These are phyloP conservation scores for Melopsittacus undulatus DNA, from an alignment of 2,797 vertebrate genomes.

Conservation along the genomic window DNA sequence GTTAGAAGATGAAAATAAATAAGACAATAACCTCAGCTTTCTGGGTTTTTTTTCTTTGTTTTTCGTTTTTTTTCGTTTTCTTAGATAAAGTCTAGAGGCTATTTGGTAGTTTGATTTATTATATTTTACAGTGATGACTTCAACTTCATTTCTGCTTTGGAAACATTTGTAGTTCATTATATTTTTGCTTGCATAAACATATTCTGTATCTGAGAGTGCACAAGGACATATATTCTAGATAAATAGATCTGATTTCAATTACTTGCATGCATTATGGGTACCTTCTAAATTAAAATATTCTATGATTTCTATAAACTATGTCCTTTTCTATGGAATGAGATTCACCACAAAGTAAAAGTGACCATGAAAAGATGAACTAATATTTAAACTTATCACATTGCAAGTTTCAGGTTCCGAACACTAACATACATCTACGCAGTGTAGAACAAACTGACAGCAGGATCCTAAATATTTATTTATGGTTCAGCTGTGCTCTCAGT, in stretches of 20 bases:
- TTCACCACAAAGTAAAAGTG: background rate
- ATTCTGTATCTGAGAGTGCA: background rate
- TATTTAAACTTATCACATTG: background rate
- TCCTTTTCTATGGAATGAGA: background rate
- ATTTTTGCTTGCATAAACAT: slow-evolving; percentile 1
- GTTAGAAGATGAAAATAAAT: slow-evolving; percentile 62
- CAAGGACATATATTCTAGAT: background rate
- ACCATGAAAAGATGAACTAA: background rate
- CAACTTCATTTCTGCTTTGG: background rate
- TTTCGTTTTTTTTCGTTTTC: background rate
- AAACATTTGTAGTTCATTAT: background rate
- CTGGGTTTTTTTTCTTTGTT: background rate
- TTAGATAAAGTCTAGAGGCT: background rate
- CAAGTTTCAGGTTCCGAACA: background rate
- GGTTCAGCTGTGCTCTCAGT: background rate
- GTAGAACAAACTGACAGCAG: background rate
- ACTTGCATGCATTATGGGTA: background rate
- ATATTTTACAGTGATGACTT: slow-evolving; percentile 25
- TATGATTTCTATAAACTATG: background rate
- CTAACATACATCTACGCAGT: background rate
- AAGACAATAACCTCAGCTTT: slow-evolving; percentile 41
- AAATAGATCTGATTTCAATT: background rate
- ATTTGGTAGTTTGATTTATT: slow-evolving; percentile 7
- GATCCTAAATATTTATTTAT: background rate
- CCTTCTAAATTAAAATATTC: background rate